Conservation (phyloP, 2,888 invertebrate species). For the Phytoseiulus persimilis region DNA sequence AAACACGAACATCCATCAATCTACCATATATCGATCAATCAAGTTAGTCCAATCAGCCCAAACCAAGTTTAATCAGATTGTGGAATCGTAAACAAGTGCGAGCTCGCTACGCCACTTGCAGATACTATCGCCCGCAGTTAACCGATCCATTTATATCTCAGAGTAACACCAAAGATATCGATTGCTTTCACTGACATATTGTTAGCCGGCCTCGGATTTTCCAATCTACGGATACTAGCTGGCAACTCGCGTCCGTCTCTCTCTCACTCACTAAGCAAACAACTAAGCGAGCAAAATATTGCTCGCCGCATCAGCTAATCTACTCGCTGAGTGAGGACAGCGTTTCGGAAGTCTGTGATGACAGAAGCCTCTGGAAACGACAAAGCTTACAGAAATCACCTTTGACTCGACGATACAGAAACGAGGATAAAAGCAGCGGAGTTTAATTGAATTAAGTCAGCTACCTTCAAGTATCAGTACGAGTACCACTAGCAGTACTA, state of each 20-base stretch:
- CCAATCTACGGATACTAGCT: background rate
- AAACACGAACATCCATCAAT: background rate
- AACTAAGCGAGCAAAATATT: background rate
- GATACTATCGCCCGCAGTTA: background rate
- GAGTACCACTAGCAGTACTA: background rate
- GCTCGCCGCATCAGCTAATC: background rate
- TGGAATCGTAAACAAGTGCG: background rate
- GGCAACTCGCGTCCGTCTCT: background rate
- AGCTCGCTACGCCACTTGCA: background rate
- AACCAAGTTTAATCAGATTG: background rate
- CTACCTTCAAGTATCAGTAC: background rate
- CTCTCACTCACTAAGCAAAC: background rate
- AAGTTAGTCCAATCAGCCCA: slow-evolving; percentile 5
- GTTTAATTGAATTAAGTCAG: background rate
- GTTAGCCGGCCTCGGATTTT: background rate
- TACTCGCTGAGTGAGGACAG: background rate
- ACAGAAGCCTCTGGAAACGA: background rate
- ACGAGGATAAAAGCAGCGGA: background rate
- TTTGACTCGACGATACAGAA: background rate
- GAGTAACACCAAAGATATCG: slow-evolving; percentile 26
- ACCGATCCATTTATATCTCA: slow-evolving; percentile 39
- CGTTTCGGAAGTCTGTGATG: too few species aligned
- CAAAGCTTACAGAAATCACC: background rate
- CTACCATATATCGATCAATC: background rate
- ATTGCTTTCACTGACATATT: slow-evolving; percentile 21